Evolutionary conservation across 2,797 vertebrate genomes (phyloP).

Genomic region (Xenopus petersii): DNA sequence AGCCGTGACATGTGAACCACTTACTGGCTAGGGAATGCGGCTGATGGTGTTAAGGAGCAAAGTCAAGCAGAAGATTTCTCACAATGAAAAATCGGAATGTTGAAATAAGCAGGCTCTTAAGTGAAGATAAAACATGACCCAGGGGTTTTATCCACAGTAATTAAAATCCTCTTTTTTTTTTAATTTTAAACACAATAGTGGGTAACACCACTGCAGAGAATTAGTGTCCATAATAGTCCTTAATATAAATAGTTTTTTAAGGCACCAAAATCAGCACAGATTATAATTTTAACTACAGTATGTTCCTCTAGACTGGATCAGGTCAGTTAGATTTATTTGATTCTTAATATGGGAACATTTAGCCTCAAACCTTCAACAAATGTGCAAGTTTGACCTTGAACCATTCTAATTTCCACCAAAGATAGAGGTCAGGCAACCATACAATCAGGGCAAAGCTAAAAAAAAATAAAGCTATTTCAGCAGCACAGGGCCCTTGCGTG

Average conservation of each 20-base stretch:
- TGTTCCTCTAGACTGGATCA: background rate
- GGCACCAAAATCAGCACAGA: background rate
- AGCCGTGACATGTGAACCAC: constrained; percentile 21
- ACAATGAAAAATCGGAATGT: constrained; percentile 5
- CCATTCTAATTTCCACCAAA: background rate
- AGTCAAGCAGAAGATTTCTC: constrained; percentile 1
- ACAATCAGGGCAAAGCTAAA: too few relatives aligned
- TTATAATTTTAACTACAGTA: background rate
- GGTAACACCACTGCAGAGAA: background rate
- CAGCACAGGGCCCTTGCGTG: too few relatives aligned
- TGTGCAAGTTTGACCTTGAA: background rate
- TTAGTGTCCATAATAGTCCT: background rate
- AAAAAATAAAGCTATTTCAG: too few relatives aligned
- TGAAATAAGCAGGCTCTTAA: background rate
- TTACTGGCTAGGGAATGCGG: constrained; percentile 22
- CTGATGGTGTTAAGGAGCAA: background rate
- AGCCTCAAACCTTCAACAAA: background rate
- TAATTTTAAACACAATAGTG: background rate
- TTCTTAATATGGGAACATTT: background rate
- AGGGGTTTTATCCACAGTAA: background rate
- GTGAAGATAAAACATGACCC: background rate
- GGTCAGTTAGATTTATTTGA: background rate
- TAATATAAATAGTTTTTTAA: background rate
- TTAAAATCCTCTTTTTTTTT: background rate
- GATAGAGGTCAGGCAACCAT: background rate